phyloP scores from a whole-genome alignment of 2,888 invertebrate genomes.

The Drosophila mimica region DNA sequence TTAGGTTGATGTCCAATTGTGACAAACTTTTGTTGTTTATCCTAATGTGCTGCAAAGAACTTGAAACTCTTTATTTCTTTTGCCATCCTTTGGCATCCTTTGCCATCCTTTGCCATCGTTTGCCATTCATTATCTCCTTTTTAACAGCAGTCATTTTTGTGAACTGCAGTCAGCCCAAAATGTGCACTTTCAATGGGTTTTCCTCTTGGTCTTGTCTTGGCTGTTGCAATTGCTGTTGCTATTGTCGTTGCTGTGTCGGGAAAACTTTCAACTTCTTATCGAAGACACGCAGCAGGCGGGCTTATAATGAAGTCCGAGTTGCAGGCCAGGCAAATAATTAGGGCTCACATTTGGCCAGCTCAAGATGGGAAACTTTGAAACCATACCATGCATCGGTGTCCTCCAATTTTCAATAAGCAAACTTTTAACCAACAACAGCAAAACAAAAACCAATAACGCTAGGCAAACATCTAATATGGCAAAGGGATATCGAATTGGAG shows the following conservation, averaged over 20 bases:
- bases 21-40: conserved; percentile 39
- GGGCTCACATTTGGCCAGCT: conserved; percentile 53
- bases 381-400: conserved; percentile 6
- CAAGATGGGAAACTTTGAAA: conserved; percentile 10
- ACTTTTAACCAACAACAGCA: conserved; percentile 21
- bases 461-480: conserved; percentile 7
- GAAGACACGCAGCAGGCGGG: conserved; percentile 67
- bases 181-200: conserved; percentile 29
- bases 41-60: conserved; percentile 32
- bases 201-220: conserved; percentile 30
- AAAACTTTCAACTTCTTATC: conserved; percentile 66
- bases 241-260: conserved; percentile 15
- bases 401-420: conserved; percentile 39
- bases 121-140: conserved; percentile 5
- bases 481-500: not conserved
- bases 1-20: conserved; percentile 28
- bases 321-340: conserved; percentile 55
- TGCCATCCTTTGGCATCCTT: not conserved
- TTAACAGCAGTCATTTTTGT: conserved; percentile 33
- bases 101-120: not conserved
- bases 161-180: conserved; percentile 51
- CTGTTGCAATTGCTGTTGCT: conserved; percentile 5
- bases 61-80: conserved; percentile 2
- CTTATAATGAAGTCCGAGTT: conserved; percentile 46
- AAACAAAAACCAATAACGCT: conserved; percentile 10